These are phyloP conservation scores for Miltochrista miniata DNA, from an alignment of 2,888 invertebrate species.

Conservation along the genomic window DNA sequence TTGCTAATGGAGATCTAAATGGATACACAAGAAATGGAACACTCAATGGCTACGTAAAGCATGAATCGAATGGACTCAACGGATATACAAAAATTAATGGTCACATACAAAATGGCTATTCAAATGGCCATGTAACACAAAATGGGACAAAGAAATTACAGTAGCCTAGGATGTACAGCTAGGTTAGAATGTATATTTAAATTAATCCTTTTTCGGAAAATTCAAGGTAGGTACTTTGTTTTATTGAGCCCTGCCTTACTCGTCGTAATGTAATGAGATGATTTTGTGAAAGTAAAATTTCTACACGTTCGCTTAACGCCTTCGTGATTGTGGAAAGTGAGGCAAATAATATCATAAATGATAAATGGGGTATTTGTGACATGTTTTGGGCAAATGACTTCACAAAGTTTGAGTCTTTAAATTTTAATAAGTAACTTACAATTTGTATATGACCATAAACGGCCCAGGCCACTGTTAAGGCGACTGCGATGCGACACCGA, in stretches of 20 bases:
- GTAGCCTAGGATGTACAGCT: constrained; percentile 43
- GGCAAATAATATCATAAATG: constrained; percentile 10
- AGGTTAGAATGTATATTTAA: constrained; percentile 30
- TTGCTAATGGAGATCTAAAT: constrained; percentile 33
- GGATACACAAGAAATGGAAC: constrained; percentile 33
- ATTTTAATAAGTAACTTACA: not conserved
- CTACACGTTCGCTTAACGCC: constrained; percentile 17
- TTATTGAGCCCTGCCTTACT: constrained; percentile 27
- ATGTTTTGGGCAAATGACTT: not conserved
- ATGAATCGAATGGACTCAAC: constrained; percentile 18
- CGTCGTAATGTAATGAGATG: constrained; percentile 7
- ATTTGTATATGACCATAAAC: not conserved
- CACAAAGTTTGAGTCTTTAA: not conserved
- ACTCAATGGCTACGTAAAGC: constrained; percentile 31
- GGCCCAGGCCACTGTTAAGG: no score
- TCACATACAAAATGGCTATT: constrained; percentile 37
- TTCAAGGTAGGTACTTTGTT: not conserved
- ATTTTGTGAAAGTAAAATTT: constrained; percentile 32
- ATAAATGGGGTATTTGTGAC: constrained; percentile 9
- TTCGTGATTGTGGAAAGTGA: constrained; percentile 18
- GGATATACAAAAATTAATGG: constrained; percentile 16
- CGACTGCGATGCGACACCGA: no score
- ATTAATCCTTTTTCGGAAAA: no score
- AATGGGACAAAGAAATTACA: constrained; percentile 60
- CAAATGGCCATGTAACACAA: constrained; percentile 50